phyloP scores from a whole-genome alignment of 2,888 invertebrate genomes.

The Malthinus flaveolus region DNA sequence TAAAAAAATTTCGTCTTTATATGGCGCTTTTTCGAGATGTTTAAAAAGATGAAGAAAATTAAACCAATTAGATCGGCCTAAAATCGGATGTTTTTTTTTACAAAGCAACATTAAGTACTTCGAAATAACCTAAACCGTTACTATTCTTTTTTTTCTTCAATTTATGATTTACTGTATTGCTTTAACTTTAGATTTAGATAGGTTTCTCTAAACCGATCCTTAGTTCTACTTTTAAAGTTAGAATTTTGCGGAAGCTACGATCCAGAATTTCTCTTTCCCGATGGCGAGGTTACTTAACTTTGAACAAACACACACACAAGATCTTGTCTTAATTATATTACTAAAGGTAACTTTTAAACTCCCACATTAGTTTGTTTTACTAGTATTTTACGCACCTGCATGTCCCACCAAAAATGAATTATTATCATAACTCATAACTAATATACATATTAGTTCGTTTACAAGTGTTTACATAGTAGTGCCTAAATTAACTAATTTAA shows the following conservation, averaged over 20 bases:
- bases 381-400: constrained; percentile 20
- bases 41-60: too few relatives aligned
- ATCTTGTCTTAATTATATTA: constrained; percentile 25
- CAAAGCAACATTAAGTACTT: too few relatives aligned
- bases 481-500: too few relatives aligned
- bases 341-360: constrained; percentile 30
- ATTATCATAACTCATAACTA: too few relatives aligned
- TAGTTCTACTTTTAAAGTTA: neutral
- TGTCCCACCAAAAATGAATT: constrained; percentile 15
- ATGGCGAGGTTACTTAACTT: constrained; percentile 34
- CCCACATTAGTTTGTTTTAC: constrained; percentile 27
- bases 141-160: too few relatives aligned
- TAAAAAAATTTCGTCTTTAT: too few relatives aligned
- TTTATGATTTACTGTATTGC: neutral
- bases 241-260: constrained; percentile 31
- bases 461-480: too few relatives aligned
- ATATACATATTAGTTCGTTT: neutral
- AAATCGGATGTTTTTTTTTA: too few relatives aligned
- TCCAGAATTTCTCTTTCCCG: constrained; percentile 34
- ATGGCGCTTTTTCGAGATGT: too few relatives aligned
- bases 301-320: neutral
- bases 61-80: too few relatives aligned
- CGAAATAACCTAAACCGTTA: too few relatives aligned
- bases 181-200: neutral
- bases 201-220: too few relatives aligned